Evolutionary conservation across 2,888 invertebrate genomes (phyloP).

Genomic region (Anoncus sp.): DNA sequence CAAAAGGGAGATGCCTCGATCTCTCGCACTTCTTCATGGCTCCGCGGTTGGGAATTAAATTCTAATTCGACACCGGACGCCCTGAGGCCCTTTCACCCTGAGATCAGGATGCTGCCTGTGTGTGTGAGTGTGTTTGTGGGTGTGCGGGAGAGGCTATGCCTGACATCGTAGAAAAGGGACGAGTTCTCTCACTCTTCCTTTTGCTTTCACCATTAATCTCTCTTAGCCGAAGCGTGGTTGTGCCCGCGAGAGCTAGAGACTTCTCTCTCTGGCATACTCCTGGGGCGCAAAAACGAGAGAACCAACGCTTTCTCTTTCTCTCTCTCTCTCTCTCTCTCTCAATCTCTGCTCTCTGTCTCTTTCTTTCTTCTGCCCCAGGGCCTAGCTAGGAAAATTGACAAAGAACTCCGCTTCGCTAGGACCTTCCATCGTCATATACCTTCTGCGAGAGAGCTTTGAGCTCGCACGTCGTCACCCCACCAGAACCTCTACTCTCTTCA

Average conservation of each 20-base stretch:
- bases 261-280: conserved; percentile 35
- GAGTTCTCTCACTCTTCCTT: conserved; percentile 41
- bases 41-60: conserved; percentile 65
- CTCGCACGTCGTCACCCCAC: conserved; percentile 29
- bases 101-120: too few relatives aligned
- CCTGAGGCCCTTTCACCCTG: conserved; percentile 55
- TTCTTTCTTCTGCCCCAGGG: neutral
- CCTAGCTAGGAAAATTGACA: conserved; percentile 58
- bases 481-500: conserved; percentile 26
- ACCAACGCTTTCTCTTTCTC: conserved; percentile 18
- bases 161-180: conserved; percentile 52
- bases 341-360: neutral
- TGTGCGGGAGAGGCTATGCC: conserved; percentile 50
- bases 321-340: neutral
- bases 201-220: conserved; percentile 67
- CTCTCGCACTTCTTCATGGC: conserved; percentile 34
- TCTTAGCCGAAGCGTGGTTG: conserved; percentile 65
- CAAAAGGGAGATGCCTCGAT: conserved; percentile 22
- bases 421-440: conserved; percentile 41
- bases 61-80: conserved; percentile 68
- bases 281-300: conserved; percentile 47
- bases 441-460: conserved; percentile 17
- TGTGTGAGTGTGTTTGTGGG: too few relatives aligned
- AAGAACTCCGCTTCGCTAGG: conserved; percentile 56
- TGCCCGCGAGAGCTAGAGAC: conserved; percentile 47